These are phyloP conservation scores for Pedionomus torquatus DNA, from an alignment of 2,113 vertebrate genomes.

Conservation along the genomic window DNA sequence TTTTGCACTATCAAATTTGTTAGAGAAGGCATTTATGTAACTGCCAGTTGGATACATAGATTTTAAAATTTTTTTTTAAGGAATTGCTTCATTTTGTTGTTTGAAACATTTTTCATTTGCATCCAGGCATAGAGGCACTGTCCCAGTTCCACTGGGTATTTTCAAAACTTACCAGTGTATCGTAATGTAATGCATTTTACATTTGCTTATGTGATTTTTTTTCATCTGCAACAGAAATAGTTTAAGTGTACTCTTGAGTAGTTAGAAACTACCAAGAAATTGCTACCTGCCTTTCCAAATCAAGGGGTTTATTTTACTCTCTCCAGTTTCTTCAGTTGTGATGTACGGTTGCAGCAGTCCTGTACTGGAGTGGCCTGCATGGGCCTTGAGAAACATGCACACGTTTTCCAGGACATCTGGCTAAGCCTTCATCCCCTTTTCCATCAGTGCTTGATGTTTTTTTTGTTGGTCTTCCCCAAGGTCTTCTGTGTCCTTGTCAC, in stretches of 20 bases:
- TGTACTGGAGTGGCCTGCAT: neutral
- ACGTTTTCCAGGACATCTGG: neutral
- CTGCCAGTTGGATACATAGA: neutral
- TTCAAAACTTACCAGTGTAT: neutral
- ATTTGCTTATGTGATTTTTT: neutral
- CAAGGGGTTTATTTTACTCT: neutral
- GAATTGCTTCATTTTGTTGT: neutral
- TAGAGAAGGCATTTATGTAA: conserved; percentile 29
- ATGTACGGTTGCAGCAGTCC: neutral
- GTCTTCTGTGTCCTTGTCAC: neutral
- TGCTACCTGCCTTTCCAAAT: neutral
- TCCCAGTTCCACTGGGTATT: neutral
- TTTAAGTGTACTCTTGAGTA: neutral
- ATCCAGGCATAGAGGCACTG: neutral
- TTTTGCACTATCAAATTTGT: conserved; percentile 4
- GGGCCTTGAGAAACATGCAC: neutral
- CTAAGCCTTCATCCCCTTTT: neutral
- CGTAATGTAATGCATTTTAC: neutral
- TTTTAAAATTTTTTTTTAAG: neutral
- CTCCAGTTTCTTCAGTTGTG: neutral
- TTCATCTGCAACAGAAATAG: neutral
- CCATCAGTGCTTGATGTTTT: neutral
- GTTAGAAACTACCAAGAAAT: neutral
- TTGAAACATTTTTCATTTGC: neutral
- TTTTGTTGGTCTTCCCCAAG: neutral